Conservation (phyloP, 2,113 vertebrate species). For the Amblyornis subalaris region DNA sequence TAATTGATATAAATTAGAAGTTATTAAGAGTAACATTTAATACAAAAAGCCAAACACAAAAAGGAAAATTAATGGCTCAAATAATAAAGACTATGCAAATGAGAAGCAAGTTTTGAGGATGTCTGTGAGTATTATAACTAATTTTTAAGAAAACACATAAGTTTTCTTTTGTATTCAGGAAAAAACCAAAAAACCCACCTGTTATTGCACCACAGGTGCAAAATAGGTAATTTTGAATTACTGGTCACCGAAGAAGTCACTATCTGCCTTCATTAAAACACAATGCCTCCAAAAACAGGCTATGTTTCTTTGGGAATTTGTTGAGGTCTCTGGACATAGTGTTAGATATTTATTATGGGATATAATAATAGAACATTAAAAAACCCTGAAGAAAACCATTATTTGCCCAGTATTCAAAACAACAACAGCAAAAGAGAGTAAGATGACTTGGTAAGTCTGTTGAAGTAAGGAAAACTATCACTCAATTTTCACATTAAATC, state of each 20-base stretch:
- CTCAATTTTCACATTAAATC: neutral
- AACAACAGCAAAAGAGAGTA: neutral
- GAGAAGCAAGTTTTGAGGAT: neutral
- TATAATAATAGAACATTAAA: neutral
- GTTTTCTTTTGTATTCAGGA: neutral
- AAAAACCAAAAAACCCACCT: neutral
- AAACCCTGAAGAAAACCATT: neutral
- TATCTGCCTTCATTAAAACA: neutral
- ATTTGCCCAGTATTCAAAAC: neutral
- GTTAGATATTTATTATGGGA: neutral
- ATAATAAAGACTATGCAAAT: neutral
- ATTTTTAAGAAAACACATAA: neutral
- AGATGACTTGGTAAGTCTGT: neutral
- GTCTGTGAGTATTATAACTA: neutral
- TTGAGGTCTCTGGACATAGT: neutral
- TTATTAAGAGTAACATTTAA: neutral
- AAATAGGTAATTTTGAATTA: neutral
- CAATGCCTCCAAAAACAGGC: accelerated
- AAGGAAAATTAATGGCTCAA: neutral
- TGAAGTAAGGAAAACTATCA: neutral
- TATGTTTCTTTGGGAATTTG: neutral
- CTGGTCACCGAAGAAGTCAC: neutral
- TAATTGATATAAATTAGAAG: neutral
- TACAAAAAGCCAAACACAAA: neutral
- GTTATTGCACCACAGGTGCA: neutral